A percentile compares a stretch with the other conserved stretches of the same genome.
phyloP scores from a whole-genome alignment of 1,140 invertebrate genomes.

The Drosophila sp. region DNA sequence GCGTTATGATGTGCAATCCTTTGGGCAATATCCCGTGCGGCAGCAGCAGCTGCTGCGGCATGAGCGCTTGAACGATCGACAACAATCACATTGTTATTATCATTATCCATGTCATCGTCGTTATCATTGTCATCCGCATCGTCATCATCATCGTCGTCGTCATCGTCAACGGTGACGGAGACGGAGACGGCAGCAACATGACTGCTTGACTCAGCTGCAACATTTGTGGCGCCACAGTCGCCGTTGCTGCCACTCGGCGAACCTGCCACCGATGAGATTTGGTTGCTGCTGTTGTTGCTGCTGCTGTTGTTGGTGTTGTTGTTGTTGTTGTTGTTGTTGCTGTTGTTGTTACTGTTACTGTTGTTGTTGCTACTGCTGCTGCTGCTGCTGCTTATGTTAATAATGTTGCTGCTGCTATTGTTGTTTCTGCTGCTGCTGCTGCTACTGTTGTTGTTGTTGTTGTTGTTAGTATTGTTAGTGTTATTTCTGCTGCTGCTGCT shows the following conservation, averaged over 20 bases:
- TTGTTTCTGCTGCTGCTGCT: conserved; percentile 33
- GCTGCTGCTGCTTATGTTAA: conserved; percentile 38
- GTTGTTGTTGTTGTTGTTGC: conserved; percentile 22
- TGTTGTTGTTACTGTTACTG: conserved; percentile 41
- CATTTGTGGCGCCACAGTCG: conserved; percentile 10
- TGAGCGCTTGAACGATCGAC: conserved; percentile 28
- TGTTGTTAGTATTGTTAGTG: conserved; percentile 36
- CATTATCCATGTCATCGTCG: conserved; percentile 35
- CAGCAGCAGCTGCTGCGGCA: conserved; percentile 34
- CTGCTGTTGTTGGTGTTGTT: conserved; percentile 42
- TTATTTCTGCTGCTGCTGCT: conserved; percentile 1
- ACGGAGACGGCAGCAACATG: conserved; percentile 53
- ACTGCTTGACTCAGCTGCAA: conserved; percentile 26
- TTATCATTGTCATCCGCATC: conserved; percentile 44
- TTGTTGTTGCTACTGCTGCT: conserved; percentile 32
- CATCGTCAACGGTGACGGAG: conserved; percentile 52
- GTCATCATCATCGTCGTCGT: conserved; percentile 50
- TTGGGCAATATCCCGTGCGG: conserved; percentile 57
- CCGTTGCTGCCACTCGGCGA: conserved; percentile 57
- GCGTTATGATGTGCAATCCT: conserved; percentile 56
- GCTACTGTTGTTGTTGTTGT: conserved; percentile 30
- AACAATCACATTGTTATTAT: conserved; percentile 43
- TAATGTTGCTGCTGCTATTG: conserved; percentile 28
- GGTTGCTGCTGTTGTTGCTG: conserved; percentile 40
- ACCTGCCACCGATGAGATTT: conserved; percentile 31